A percentile compares a stretch with the other conserved stretches of the same genome.
These are phyloP conservation scores for Asbolus verrucosus DNA, from an alignment of 1,140 invertebrate genomes.

Conservation along the genomic window DNA sequence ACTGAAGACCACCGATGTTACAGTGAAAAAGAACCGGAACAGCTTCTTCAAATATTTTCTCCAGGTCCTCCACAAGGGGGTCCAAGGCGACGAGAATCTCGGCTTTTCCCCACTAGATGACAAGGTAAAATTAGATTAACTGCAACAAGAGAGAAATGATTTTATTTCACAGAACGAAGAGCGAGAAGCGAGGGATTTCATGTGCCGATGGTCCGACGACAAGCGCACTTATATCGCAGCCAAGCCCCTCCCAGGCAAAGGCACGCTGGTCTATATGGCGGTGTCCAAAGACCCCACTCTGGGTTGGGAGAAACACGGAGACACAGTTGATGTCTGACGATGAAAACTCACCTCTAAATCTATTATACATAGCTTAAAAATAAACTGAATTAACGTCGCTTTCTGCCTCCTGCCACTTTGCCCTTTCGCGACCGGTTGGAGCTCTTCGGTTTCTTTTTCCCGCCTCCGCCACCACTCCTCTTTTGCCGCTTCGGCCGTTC, in stretches of 20 bases:
- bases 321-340: not conserved
- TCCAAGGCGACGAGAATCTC: slow-evolving; percentile 47
- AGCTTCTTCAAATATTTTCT: slow-evolving; percentile 67
- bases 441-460: slow-evolving; percentile 63
- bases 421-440: slow-evolving; percentile 55
- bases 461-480: slow-evolving; percentile 66
- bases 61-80: slow-evolving; percentile 63
- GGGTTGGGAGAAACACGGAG: slow-evolving; percentile 61
- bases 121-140: slow-evolving; percentile 50
- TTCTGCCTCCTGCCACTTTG: slow-evolving; percentile 56
- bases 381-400: slow-evolving; percentile 56
- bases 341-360: slow-evolving; percentile 17
- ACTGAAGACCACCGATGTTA: slow-evolving; percentile 62
- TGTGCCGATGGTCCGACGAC: slow-evolving; percentile 66
- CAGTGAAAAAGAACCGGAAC: slow-evolving; percentile 67
- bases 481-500: not conserved
- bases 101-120: slow-evolving; percentile 55
- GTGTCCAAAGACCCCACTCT: slow-evolving; percentile 64
- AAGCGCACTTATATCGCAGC: slow-evolving; percentile 66
- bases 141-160: slow-evolving; percentile 47
- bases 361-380: not conserved
- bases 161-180: slow-evolving; percentile 4
- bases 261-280: slow-evolving; percentile 68
- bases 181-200: slow-evolving; percentile 47
- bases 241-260: slow-evolving; percentile 66